phyloP scores from a whole-genome alignment of 2,797 vertebrate genomes.

The Lutjanus campechanus region DNA sequence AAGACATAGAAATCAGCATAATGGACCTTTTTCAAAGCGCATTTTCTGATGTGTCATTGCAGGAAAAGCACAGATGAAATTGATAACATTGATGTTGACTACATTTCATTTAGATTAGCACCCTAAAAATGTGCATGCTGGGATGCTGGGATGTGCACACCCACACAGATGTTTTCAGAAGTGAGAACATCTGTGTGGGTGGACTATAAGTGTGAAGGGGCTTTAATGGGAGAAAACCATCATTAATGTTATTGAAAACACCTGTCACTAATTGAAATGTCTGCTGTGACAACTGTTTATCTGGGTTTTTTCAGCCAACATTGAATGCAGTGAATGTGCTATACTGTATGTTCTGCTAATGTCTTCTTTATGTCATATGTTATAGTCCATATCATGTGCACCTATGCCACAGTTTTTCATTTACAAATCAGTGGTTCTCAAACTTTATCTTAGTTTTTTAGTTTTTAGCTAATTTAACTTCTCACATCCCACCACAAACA shows the following conservation, averaged over 20 bases:
- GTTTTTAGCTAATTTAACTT: neutral
- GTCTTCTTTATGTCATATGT: neutral
- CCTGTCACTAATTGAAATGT: neutral
- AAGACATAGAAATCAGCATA: neutral
- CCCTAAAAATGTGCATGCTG: neutral
- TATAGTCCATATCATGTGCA: neutral
- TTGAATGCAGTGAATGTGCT: neutral
- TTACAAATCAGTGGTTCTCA: neutral
- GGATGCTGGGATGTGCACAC: too few species aligned
- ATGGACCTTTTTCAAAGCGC: neutral
- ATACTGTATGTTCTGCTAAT: neutral
- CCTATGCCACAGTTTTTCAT: neutral
- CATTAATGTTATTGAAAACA: neutral
- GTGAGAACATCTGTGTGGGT: constrained; percentile 2
- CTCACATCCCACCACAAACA: neutral
- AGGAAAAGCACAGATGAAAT: neutral
- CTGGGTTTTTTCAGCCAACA: neutral
- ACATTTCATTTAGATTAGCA: neutral
- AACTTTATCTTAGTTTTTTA: neutral
- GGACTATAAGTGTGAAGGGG: neutral
- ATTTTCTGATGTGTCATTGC: neutral
- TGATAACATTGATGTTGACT: neutral
- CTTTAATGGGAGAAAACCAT: neutral
- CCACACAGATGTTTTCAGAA: constrained; percentile 9
- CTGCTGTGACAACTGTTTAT: neutral